A percentile compares a stretch with the other conserved stretches of the same genome.
Conservation (phyloP, 2,888 invertebrate species). For the Phaonia tiefii region DNA sequence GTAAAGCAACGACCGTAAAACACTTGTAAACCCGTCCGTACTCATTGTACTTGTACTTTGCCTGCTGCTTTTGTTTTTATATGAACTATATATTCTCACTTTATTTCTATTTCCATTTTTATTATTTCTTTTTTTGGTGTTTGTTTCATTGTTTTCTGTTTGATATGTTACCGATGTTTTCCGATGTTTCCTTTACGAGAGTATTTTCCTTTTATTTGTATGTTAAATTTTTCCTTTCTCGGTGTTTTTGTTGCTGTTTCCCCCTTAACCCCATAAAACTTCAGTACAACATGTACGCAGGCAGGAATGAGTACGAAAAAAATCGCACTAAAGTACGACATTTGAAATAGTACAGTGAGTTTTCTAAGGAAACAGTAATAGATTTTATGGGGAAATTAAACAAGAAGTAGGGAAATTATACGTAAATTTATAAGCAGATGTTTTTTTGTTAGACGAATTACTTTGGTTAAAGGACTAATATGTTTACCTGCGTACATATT, state of each 20-base stretch:
- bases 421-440: not conserved
- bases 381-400: constrained; percentile 9
- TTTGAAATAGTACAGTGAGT: constrained; percentile 1
- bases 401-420: too few species aligned
- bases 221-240: constrained; percentile 44
- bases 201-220: constrained; percentile 44
- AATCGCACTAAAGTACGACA: constrained; percentile 24
- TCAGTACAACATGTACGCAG: not conserved
- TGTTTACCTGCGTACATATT: too few species aligned
- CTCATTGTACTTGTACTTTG: constrained; percentile 13
- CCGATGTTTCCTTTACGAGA: constrained; percentile 12
- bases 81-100: constrained; percentile 51
- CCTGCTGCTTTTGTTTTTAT: too few species aligned
- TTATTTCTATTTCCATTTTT: constrained; percentile 41
- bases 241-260: too few species aligned
- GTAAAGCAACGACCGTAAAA: constrained; percentile 24
- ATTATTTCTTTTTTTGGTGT: constrained; percentile 36
- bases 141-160: constrained; percentile 36
- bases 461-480: too few species aligned
- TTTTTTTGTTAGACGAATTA: not conserved
- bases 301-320: not conserved
- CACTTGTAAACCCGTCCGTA: constrained; percentile 46
- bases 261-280: constrained; percentile 49
- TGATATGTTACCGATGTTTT: constrained; percentile 53
- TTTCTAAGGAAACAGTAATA: not conserved